Percentiles rank a stretch among this genome's conserved stretches.
Conservation (phyloP, 2,113 vertebrate genomes). For the Platichthys flesus region DNA sequence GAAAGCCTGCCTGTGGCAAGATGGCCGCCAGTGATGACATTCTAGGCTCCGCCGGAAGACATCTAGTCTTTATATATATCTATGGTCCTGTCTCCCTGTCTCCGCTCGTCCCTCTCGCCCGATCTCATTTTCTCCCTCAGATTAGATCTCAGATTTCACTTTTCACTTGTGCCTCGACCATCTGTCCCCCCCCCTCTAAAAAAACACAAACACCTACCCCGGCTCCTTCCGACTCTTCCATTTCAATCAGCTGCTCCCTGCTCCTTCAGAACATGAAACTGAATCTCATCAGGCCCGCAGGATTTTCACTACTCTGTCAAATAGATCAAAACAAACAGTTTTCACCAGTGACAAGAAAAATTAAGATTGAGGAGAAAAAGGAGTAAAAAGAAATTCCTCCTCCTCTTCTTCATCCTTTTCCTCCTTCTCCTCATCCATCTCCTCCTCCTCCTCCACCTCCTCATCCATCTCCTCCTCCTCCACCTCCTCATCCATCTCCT, state of each 20-base stretch:
- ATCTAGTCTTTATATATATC: too few species aligned
- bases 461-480: too few species aligned
- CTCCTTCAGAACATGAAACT: neutral
- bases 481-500: too few species aligned
- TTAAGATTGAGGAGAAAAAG: neutral
- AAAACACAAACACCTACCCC: neutral
- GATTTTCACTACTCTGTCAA: neutral
- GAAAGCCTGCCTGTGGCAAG: too few species aligned
- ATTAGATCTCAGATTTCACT: slow-evolving; percentile 34
- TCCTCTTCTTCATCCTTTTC: too few species aligned
- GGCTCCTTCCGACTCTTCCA: slow-evolving; percentile 11
- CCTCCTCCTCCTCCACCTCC: too few species aligned
- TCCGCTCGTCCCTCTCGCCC: neutral
- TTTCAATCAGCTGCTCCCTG: slow-evolving; percentile 3
- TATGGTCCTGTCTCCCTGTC: neutral
- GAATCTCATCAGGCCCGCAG: neutral
- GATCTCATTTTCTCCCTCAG: slow-evolving; percentile 10
- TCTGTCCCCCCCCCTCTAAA: slow-evolving; percentile 23
- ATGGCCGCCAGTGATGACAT: too few species aligned
- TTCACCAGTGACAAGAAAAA: neutral
- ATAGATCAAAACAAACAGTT: neutral
- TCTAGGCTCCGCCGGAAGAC: too few species aligned
- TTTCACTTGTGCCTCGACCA: slow-evolving; percentile 25
- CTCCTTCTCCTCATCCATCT: too few species aligned
- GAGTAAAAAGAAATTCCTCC: neutral